phyloP scores from a whole-genome alignment of 2,797 vertebrate genomes.

The Chrosomus eos region DNA sequence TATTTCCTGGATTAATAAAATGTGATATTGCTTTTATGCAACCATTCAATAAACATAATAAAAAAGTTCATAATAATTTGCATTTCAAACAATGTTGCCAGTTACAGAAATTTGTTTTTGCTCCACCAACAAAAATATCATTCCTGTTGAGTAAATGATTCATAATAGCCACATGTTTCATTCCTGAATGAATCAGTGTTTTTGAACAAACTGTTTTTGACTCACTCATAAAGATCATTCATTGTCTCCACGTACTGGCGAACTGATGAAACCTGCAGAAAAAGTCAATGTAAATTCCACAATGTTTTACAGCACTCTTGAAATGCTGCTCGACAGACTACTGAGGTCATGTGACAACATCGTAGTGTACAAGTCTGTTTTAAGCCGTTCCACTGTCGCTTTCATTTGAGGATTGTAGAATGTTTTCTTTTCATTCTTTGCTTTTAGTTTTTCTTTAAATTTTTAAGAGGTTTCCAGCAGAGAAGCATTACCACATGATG shows the following conservation, averaged over 20 bases:
- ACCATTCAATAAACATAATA: background rate
- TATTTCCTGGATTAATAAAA: background rate
- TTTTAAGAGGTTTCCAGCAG: background rate
- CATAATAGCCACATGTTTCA: background rate
- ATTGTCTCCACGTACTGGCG: background rate
- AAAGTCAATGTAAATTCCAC: background rate
- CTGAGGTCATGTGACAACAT: background rate
- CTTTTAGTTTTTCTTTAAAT: background rate
- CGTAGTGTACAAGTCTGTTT: background rate
- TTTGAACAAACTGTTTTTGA: background rate
- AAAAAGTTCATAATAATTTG: background rate
- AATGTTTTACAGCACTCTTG: background rate
- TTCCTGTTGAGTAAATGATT: background rate
- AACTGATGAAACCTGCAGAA: background rate
- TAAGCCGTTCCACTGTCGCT: background rate
- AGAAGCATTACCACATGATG: background rate
- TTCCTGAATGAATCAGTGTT: background rate
- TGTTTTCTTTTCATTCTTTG: background rate
- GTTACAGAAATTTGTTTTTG: background rate
- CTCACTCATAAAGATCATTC: background rate
- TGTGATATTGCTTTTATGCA: background rate
- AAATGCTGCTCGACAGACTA: background rate
- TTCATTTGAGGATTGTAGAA: background rate
- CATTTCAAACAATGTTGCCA: background rate
- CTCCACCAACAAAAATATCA: background rate